These are phyloP conservation scores for Seriola rivoliana DNA, from an alignment of 2,113 vertebrate species.

Conservation along the genomic window DNA sequence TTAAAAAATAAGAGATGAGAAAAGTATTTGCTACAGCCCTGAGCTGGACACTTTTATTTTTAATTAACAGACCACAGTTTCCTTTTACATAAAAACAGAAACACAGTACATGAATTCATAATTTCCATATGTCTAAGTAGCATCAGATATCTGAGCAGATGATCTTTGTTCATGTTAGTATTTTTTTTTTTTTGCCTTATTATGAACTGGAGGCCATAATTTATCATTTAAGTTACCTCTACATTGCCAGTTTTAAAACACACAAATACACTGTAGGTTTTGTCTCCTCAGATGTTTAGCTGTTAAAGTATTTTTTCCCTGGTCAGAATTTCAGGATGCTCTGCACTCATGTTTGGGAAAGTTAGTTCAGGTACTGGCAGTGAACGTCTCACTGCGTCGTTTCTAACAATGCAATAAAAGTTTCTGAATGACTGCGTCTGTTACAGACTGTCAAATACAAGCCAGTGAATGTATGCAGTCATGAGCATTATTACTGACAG, in stretches of 20 bases:
- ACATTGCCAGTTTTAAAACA: conserved; percentile 9
- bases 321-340: conserved; percentile 35
- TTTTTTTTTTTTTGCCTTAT: conserved; percentile 48
- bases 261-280: not conserved
- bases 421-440: conserved; percentile 31
- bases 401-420: conserved; percentile 62
- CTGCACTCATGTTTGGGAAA: conserved; percentile 19
- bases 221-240: conserved; percentile 26
- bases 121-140: not conserved
- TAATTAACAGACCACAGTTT: conserved; percentile 14
- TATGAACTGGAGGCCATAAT: conserved; percentile 35
- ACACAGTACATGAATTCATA: not conserved
- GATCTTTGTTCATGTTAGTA: conserved; percentile 24
- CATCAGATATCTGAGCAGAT: conserved; percentile 24
- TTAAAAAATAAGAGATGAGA: not conserved
- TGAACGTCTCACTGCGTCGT: conserved; percentile 35
- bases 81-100: conserved; percentile 25
- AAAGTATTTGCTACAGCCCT: not conserved
- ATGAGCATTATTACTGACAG: not conserved
- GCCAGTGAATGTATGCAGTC: conserved; percentile 47
- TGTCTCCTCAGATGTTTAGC: not conserved
- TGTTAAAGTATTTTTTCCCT: not conserved
- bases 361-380: conserved; percentile 56
- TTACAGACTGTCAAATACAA: conserved; percentile 33
- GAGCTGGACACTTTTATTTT: conserved; percentile 13